phyloP scores from a whole-genome alignment of 2,113 vertebrate genomes.

The Ramphastos sulfuratus region DNA sequence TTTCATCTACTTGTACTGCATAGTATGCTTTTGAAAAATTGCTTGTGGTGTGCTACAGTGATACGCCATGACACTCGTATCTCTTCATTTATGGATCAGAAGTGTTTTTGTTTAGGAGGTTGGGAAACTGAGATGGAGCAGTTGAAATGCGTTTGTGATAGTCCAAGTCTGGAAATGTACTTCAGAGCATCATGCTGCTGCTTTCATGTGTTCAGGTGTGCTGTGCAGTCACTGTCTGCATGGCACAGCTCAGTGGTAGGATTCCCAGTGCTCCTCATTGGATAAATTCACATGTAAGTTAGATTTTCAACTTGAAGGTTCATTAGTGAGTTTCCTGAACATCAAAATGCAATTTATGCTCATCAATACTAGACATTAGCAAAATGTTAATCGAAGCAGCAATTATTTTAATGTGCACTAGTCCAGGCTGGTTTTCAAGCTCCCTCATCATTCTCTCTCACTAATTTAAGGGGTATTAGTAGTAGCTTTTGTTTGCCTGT shows the following conservation, averaged over 20 bases:
- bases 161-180: neutral
- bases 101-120: neutral
- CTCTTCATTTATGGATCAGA: neutral
- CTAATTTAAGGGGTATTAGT: neutral
- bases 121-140: neutral
- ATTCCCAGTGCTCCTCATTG: neutral
- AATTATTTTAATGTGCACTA: neutral
- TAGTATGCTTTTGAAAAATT: neutral
- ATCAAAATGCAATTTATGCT: neutral
- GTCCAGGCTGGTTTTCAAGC: neutral
- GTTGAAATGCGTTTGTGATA: neutral
- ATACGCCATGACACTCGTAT: neutral
- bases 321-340: neutral
- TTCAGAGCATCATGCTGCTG: neutral
- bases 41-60: neutral
- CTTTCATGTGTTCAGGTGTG: rapidly evolving
- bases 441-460: neutral
- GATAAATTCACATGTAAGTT: rapidly evolving
- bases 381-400: neutral
- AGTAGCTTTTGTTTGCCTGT: neutral
- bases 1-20: neutral
- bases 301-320: neutral
- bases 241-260: neutral
- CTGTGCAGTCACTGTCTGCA: neutral
- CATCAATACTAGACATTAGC: neutral